Evolutionary conservation across 2,888 invertebrate genomes (phyloP).

Genomic region (Microdon myrmicae): DNA sequence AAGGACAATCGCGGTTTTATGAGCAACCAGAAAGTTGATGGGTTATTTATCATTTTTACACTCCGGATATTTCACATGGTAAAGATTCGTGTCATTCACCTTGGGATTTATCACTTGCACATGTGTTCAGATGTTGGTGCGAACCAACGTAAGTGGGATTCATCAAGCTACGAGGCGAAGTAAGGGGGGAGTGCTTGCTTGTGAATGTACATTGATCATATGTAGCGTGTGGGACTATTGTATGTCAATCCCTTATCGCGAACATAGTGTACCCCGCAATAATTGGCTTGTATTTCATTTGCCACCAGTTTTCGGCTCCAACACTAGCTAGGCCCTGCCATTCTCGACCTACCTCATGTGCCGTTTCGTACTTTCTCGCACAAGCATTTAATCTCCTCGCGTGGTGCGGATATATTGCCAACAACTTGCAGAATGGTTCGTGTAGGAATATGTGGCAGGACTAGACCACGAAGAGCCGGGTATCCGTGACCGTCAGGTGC

Average conservation of each 20-base stretch:
- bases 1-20: too few species aligned
- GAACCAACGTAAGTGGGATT: too few species aligned
- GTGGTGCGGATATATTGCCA: neutral
- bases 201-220: too few species aligned
- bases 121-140: too few species aligned
- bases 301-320: slow-evolving; percentile 27
- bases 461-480: neutral
- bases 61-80: too few species aligned
- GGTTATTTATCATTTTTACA: too few species aligned
- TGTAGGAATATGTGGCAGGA: slow-evolving; percentile 3
- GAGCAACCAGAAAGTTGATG: too few species aligned
- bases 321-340: slow-evolving; percentile 30
- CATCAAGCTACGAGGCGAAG: too few species aligned
- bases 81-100: too few species aligned
- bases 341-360: slow-evolving; percentile 28
- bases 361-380: neutral
- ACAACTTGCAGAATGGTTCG: slow-evolving; percentile 5
- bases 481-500: slow-evolving; percentile 24
- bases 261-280: slow-evolving; percentile 47
- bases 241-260: slow-evolving; percentile 42
- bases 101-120: neutral
- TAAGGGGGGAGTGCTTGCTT: too few species aligned
- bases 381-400: slow-evolving; percentile 21
- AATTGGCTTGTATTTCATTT: slow-evolving; percentile 46
- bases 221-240: slow-evolving; percentile 28